Evolutionary conservation across 1,140 invertebrate species (phyloP).

Genomic region (Potamilus streckersoni): DNA sequence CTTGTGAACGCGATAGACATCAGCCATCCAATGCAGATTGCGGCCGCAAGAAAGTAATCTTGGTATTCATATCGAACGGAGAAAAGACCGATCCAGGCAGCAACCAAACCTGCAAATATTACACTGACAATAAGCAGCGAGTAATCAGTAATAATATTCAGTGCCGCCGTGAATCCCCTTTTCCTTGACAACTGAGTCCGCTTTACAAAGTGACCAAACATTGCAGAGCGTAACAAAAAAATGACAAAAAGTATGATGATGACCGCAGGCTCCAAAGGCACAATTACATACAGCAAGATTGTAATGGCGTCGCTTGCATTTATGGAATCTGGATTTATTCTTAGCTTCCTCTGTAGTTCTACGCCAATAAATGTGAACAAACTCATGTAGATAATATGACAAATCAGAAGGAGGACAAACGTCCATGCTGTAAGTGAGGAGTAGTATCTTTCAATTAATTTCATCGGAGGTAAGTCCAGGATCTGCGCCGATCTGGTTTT

Average conservation of each 20-base stretch:
- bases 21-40: conserved; percentile 59
- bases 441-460: conserved; percentile 52
- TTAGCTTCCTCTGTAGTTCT: conserved; percentile 24
- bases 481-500: conserved; percentile 39
- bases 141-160: conserved; percentile 23
- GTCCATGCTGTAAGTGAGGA: conserved; percentile 44
- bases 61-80: conserved; percentile 33
- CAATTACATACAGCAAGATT: conserved; percentile 37
- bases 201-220: conserved; percentile 12
- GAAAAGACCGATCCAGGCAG: conserved; percentile 50
- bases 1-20: conserved; percentile 54
- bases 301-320: conserved; percentile 16
- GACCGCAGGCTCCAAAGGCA: conserved; percentile 44
- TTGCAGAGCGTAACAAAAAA: not conserved
- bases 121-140: conserved; percentile 30
- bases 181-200: conserved; percentile 10
- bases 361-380: conserved; percentile 44
- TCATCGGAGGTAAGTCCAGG: conserved; percentile 52
- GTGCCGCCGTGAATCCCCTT: not conserved
- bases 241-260: conserved; percentile 39
- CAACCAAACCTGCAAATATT: conserved; percentile 39
- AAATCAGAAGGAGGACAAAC: conserved; percentile 44
- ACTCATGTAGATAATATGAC: conserved; percentile 59
- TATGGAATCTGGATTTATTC: conserved; percentile 20
- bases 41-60: conserved; percentile 50